A percentile compares a stretch with the other conserved stretches of the same genome.
These are phyloP conservation scores for Pangasianodon hypophthalmus DNA, from an alignment of 2,113 vertebrate species.

Conservation along the genomic window DNA sequence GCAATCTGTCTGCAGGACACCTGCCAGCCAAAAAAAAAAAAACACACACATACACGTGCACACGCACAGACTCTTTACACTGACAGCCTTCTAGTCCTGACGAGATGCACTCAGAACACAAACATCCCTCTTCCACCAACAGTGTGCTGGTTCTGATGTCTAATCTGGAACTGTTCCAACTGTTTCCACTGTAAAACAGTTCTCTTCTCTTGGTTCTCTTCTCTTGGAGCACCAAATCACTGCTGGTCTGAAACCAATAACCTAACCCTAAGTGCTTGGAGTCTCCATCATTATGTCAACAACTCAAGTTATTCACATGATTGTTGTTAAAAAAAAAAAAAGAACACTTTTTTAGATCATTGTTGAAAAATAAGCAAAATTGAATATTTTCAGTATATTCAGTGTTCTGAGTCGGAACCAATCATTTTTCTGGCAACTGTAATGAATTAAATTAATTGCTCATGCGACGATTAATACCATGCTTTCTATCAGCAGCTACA, in stretches of 20 bases:
- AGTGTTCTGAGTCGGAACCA: background rate
- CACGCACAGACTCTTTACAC: background rate
- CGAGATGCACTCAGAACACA: background rate
- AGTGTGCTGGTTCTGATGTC: background rate
- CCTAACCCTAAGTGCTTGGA: background rate
- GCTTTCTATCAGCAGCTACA: background rate
- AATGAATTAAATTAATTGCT: background rate
- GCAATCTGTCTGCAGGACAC: conserved; percentile 66
- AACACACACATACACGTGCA: background rate
- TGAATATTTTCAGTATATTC: background rate
- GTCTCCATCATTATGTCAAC: background rate
- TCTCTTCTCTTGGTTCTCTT: background rate
- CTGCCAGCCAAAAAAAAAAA: conserved; percentile 53
- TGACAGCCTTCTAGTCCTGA: background rate
- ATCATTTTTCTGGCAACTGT: background rate
- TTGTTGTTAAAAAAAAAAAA: background rate
- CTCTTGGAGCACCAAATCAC: background rate
- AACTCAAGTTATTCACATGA: background rate
- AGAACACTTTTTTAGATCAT: background rate
- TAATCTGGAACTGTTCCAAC: background rate
- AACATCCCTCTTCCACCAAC: background rate
- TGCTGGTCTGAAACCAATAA: background rate
- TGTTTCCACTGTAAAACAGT: background rate
- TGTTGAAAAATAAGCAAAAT: background rate
- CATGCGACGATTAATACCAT: background rate